Evolutionary conservation across 2,113 vertebrate genomes (phyloP), one percentile per base, ranked within the genome.

Genomic region (Hassar affinis): DNA sequence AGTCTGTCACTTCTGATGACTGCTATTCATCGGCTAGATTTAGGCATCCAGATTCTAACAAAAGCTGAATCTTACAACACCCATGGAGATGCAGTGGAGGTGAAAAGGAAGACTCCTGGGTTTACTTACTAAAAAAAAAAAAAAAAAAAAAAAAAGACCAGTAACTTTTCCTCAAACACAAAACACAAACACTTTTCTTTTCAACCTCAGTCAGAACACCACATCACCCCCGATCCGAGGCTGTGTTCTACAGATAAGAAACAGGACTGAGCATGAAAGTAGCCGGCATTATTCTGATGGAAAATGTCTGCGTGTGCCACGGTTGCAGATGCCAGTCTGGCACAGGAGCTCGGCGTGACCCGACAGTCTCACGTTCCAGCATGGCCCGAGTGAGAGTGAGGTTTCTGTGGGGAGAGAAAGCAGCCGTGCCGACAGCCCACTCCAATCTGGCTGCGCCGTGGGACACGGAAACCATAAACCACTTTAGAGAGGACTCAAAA

Each of bases 321-420:
- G 52, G 38, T 74, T 49, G 45, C 59, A 51, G 71, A 30, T 17
- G 69, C 66, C 54, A 71, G 51, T 76, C 77, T 18, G 42, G 49
- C 38, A 52, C 64, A 54, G 57, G 10, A 27, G 20, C 80, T 7
- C 62, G 33, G 78, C 51, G 18, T 49, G 47, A 66, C 45, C 45
- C 27, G 35, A 49, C 30, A 61, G 54, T 71, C 52, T 76, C 42
- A n/a, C 85, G 71, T 85, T 88, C 85, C 85, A 82, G 75, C 51
- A 59, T 17, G 30, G 49, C 64, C 15, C 18, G 51, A 54, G 30
- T 5, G 10, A 76, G 11, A 52, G 77, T 45, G 8, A 76, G 59
- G 84, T 83, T 87, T 79, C 74, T 76, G 81, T n/a, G 64, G 81
- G 64, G 64, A 74, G 78, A 61, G 62, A 87, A 78, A 84, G 68